Conservation (phyloP, 2,113 vertebrate genomes). For the Eurystomus gularis region DNA sequence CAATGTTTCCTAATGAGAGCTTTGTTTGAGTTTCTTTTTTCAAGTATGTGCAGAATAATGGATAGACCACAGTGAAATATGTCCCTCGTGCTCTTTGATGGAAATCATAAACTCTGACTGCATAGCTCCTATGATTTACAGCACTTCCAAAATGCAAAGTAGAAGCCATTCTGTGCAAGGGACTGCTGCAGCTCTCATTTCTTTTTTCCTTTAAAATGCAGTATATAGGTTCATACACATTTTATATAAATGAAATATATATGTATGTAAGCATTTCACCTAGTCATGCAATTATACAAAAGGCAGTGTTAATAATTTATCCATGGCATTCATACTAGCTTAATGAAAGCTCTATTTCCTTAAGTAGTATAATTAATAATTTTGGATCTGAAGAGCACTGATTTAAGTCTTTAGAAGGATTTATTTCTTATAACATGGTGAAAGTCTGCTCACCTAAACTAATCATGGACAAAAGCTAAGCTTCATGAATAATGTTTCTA, state of each 20-base stretch:
- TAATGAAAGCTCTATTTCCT: constrained; percentile 13
- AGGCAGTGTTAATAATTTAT: constrained; percentile 25
- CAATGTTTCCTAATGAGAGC: constrained; percentile 61
- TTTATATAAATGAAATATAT: background rate
- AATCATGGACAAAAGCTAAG: background rate
- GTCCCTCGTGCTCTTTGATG: constrained; percentile 43
- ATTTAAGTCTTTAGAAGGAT: constrained; percentile 49
- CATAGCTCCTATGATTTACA: constrained; percentile 48
- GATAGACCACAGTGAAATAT: constrained; percentile 48
- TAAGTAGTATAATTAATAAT: constrained; percentile 45
- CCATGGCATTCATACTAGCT: background rate
- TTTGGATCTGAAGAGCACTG: constrained; percentile 5
- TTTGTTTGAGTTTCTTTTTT: constrained; percentile 61
- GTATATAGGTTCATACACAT: background rate
- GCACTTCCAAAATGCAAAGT: constrained; percentile 49
- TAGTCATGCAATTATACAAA: constrained; percentile 11
- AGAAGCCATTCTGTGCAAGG: background rate
- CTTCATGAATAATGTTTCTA: constrained; percentile 29
- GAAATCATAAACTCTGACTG: constrained; percentile 62
- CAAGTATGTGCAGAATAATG: constrained; percentile 51
- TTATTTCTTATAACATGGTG: constrained; percentile 38
- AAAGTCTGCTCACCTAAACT: constrained; percentile 13
- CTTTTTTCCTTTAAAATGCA: constrained; percentile 17
- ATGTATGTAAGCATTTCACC: background rate
- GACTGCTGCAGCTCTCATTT: background rate